Conservation (phyloP, 1,140 invertebrate genomes). For the Trichonephila inaurata region DNA sequence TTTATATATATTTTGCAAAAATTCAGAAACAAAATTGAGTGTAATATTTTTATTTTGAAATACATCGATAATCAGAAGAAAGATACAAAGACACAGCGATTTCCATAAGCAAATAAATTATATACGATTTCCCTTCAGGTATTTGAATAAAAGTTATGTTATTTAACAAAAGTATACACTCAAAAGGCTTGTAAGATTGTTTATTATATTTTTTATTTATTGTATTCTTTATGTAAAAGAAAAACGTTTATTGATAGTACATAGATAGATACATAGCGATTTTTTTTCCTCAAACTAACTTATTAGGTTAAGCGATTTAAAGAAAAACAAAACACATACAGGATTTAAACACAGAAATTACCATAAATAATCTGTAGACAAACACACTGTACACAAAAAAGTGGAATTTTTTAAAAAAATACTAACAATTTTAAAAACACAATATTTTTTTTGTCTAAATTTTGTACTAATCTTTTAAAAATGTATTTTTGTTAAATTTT, state of each 20-base stretch:
- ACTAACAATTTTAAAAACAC: not conserved
- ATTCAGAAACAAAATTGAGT: not conserved
- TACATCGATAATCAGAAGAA: not conserved
- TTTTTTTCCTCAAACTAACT: not conserved
- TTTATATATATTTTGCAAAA: not conserved
- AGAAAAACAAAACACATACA: constrained; percentile 14
- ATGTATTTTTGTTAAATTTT: not conserved
- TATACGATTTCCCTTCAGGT: not conserved
- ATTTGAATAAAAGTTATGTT: not conserved
- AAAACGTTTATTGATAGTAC: too few relatives aligned
- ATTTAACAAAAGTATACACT: not conserved
- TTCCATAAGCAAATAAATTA: not conserved
- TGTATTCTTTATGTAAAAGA: too few relatives aligned
- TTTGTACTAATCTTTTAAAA: not conserved
- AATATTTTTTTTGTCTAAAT: not conserved
- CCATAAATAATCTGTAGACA: constrained; percentile 23
- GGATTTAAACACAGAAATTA: not conserved
- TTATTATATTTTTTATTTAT: too few relatives aligned
- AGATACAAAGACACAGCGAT: not conserved
- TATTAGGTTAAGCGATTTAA: not conserved
- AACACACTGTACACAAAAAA: constrained; percentile 15
- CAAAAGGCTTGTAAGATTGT: not conserved
- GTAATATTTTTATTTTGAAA: constrained; percentile 4
- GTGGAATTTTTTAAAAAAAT: not conserved
- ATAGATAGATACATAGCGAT: too few relatives aligned